Conservation (phyloP, 2,113 vertebrate species). For the zebrafish (Danio rerio) region GRCz12tu NC_133182.1:25010001-25010500, state of each 20-base stretch:
- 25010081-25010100: neutral
- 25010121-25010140: neutral
- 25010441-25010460: slow-evolving; percentile 82
- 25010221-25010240: slow-evolving; percentile 87
- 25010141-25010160: neutral
- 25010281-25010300: slow-evolving; percentile 85
- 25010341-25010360: slow-evolving; percentile 92
- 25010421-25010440: slow-evolving; percentile 91
- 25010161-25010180: neutral
- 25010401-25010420: slow-evolving; percentile 84
- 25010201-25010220: slow-evolving; percentile 86
- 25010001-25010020: too few relatives aligned
- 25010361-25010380: slow-evolving; percentile 83
- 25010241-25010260: slow-evolving; percentile 91
- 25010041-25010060: too few relatives aligned
- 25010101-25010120: neutral
- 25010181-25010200: slow-evolving; percentile 29
- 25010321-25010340: slow-evolving; percentile 86
- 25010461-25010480: slow-evolving; percentile 88
- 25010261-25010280: slow-evolving; percentile 86
- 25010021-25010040: neutral
- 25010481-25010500: slow-evolving; percentile 89
- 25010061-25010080: neutral
- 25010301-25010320: slow-evolving; percentile 91
- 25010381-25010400: slow-evolving; percentile 79